phyloP scores from a whole-genome alignment of 2,113 vertebrate genomes.

The Pongo pygmaeus region DNA sequence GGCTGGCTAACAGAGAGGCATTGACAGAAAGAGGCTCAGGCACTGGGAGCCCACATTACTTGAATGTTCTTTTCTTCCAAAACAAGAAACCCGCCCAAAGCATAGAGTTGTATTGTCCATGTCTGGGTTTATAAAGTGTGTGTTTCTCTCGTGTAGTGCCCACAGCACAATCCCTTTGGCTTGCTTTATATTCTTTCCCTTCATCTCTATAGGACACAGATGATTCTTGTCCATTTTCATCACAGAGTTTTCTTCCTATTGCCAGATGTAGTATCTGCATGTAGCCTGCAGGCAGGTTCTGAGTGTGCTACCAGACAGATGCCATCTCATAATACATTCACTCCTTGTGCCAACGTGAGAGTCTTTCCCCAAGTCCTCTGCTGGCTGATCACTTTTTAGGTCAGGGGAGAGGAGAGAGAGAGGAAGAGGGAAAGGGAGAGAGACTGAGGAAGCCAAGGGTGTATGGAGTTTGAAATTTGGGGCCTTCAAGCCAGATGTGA shows the following conservation, averaged over 20 bases:
- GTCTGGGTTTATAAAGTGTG: neutral
- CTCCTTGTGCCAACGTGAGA: neutral
- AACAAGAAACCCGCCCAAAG: constrained; percentile 6
- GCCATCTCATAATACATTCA: neutral
- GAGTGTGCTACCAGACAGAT: constrained; percentile 4
- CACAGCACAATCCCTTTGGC: neutral
- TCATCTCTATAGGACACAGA: neutral
- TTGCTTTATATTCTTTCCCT: neutral
- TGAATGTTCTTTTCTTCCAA: constrained; percentile 55
- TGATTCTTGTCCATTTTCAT: neutral
- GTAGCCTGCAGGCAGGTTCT: neutral
- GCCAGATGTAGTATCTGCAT: constrained; percentile 6
- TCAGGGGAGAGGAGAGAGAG: neutral
- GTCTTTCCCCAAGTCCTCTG: neutral
- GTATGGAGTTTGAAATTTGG: neutral
- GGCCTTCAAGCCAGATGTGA: neutral
- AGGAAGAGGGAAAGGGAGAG: neutral
- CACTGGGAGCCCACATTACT: neutral
- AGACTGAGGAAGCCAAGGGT: neutral
- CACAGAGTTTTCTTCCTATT: neutral
- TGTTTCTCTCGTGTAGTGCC: neutral
- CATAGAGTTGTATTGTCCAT: neutral
- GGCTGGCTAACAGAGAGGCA: constrained; percentile 64
- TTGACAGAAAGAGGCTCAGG: constrained; percentile 39
- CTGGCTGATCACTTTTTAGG: neutral